These are phyloP conservation scores for Cichladusa arquata DNA, from an alignment of 2,113 vertebrate genomes.

Conservation along the genomic window DNA sequence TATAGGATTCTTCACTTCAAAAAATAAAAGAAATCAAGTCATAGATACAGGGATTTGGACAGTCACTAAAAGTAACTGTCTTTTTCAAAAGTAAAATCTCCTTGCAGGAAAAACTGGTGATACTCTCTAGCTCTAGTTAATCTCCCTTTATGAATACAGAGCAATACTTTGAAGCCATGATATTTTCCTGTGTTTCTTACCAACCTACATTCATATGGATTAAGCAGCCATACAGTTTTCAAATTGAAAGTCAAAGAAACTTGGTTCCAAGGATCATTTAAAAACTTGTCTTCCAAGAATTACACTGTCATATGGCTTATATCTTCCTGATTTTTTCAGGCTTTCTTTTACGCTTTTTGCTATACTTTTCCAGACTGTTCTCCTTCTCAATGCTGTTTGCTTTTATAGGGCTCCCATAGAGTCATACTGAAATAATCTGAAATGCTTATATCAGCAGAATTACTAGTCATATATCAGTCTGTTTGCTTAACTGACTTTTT, in stretches of 20 bases:
- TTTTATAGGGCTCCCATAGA: not conserved
- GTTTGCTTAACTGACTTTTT: not conserved
- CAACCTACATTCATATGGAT: not conserved
- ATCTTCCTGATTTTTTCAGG: not conserved
- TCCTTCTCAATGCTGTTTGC: not conserved
- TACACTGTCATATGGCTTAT: not conserved
- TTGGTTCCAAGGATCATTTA: not conserved
- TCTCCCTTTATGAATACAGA: not conserved
- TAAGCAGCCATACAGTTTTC: not conserved
- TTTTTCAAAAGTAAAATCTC: not conserved
- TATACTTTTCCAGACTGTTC: not conserved
- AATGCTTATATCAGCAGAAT: fast-evolving
- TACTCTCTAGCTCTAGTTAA: not conserved
- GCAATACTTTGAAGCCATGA: not conserved
- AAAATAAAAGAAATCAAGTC: not conserved
- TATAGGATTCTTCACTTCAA: not conserved
- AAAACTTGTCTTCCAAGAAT: not conserved
- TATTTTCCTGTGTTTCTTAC: not conserved
- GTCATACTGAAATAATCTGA: not conserved
- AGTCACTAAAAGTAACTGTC: not conserved
- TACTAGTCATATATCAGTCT: not conserved
- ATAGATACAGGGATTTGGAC: not conserved
- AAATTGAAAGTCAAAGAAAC: not conserved
- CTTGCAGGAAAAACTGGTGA: not conserved
- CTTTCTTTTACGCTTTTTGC: not conserved